phyloP scores from a whole-genome alignment of 2,888 invertebrate species.

The Cacoxenus indagator region DNA sequence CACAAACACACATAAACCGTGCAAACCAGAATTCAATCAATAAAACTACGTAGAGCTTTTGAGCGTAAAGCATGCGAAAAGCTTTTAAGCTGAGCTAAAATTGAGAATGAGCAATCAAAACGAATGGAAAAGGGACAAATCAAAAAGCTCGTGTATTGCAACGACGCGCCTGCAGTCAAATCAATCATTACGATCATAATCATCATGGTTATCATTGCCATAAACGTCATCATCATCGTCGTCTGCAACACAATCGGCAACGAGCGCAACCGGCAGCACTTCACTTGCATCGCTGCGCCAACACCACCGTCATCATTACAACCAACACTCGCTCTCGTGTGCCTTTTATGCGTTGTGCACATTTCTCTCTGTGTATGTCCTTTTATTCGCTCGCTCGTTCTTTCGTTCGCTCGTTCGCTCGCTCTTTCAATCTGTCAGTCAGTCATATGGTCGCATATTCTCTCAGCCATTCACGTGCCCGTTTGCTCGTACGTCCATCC shows the following conservation, averaged over 20 bases:
- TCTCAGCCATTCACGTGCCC: too few species aligned
- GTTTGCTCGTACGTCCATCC: neutral
- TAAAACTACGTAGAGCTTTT: conserved; percentile 35
- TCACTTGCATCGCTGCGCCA: neutral
- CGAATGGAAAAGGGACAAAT: neutral
- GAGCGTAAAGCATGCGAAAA: conserved; percentile 46
- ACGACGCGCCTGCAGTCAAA: neutral
- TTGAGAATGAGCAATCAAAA: neutral
- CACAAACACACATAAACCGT: conserved; percentile 13
- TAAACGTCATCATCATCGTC: too few species aligned
- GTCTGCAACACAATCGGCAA: too few species aligned
- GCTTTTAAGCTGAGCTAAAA: conserved; percentile 19
- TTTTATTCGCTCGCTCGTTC: neutral
- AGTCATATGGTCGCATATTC: too few species aligned
- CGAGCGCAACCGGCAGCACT: too few species aligned
- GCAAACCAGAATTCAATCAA: conserved; percentile 19
- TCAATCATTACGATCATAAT: too few species aligned
- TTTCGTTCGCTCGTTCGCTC: neutral
- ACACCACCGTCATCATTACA: neutral
- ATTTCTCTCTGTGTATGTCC: neutral
- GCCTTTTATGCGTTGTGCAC: neutral
- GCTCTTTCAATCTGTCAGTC: too few species aligned
- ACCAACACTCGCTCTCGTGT: neutral
- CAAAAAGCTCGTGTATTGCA: neutral
- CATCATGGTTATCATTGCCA: too few species aligned